Percentiles rank a stretch among this genome's conserved stretches.
These are phyloP conservation scores for Myotis findleyi DNA, from an alignment of 2,797 vertebrate genomes.

Conservation along the genomic window DNA sequence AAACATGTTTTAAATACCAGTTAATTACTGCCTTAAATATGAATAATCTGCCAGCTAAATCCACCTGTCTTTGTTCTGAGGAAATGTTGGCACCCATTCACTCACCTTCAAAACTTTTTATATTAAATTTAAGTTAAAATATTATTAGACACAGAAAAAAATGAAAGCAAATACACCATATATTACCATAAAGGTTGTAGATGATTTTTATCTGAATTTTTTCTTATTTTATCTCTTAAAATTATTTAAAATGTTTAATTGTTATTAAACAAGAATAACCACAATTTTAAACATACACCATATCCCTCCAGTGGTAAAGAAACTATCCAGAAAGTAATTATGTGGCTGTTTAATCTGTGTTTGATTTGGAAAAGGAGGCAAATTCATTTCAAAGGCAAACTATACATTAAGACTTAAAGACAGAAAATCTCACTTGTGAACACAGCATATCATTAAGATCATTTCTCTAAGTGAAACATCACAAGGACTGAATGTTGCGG, in stretches of 20 bases:
- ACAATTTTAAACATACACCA: background rate
- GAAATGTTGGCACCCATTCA: background rate
- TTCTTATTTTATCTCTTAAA: slow-evolving; percentile 49
- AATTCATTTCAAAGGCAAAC: slow-evolving; percentile 70
- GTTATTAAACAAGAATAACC: slow-evolving; percentile 28
- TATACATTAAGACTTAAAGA: slow-evolving; percentile 57
- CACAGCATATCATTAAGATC: slow-evolving; percentile 16
- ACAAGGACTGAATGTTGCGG: slow-evolving; percentile 43
- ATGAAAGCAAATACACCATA: background rate
- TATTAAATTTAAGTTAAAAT: slow-evolving; percentile 51
- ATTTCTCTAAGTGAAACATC: slow-evolving; percentile 61
- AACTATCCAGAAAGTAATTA: slow-evolving; percentile 22
- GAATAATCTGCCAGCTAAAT: background rate
- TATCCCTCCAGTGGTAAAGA: slow-evolving; percentile 19
- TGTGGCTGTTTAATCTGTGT: slow-evolving; percentile 53
- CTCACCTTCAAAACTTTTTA: background rate
- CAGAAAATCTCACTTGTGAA: slow-evolving; percentile 65
- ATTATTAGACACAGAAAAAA: background rate
- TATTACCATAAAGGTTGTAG: background rate
- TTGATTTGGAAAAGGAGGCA: slow-evolving; percentile 50
- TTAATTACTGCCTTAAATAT: slow-evolving; percentile 13
- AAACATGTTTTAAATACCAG: slow-evolving; percentile 3
- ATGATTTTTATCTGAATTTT: slow-evolving; percentile 32
- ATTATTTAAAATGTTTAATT: background rate
- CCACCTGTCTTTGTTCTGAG: background rate